Evolutionary conservation across 2,113 vertebrate species (phyloP), one percentile per base, ranked within the genome.

Genomic region (Puffinus mauretanicus): DNA sequence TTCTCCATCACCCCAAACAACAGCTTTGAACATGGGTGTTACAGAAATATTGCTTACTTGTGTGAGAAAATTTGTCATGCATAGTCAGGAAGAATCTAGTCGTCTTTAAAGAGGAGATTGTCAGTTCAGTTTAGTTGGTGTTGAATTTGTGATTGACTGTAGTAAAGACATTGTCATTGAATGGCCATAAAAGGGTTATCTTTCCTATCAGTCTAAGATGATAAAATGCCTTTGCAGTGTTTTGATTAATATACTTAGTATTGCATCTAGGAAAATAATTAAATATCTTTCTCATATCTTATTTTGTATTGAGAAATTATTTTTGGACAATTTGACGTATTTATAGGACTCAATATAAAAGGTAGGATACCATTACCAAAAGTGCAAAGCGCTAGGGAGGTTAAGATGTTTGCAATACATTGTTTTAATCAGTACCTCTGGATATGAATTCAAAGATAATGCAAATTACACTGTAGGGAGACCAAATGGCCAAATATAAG

Each of bases 1-100:
- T 66, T 34, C 54, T 57, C 65, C 8, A 5, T 90, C 67, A 54
- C 34, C 36, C 18, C 3, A 8, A 90, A 83, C 84, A 95, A 54
- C 71, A 92, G 40, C 27, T 95, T 92, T 57, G 67, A 83, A 88
- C n/a, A 21, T 87, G 79, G 32, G 67, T 73, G 16, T 70, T 93
- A 66, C 88, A 54, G 61, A 84, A 96, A 85, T 77, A 55, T 58
- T 93, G 89, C 88, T 96, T 91, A 84, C 51, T 91, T 93, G 81
- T 82, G 71, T 95, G 57, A 95, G 10, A 85, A 82, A 60, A 91
- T 66, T 92, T 96, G 92, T 94, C 87, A 90, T 76, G 96, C 66
- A 86, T 40, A 54, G 66, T 96, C 94, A 93, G 77, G 65, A 88
- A 51, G 44, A 81, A 92, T 95, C 72, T 61, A 88, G 58, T 94